Base-by-base conservation (phyloP, 2,797 vertebrate genomes). In the Mycteria americana region DNA sequence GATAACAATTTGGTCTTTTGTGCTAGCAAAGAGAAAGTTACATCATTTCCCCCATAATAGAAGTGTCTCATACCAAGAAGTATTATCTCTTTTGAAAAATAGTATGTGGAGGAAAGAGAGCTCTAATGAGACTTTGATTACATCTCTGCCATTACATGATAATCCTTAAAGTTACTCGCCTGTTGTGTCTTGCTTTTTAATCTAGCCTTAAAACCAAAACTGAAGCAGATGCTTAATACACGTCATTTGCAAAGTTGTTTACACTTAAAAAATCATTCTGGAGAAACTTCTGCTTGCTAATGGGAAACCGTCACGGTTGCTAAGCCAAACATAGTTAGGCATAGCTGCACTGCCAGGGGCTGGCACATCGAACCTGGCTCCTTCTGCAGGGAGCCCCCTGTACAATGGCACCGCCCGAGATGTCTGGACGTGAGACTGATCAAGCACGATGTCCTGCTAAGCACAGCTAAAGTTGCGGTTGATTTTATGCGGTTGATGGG, bases 1-100 rank as follows among this genome's bases (percentile, higher is more conserved):
- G 73, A 76, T 87, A 95, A 72, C 50, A 87, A 54, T 85, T 89
- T 59, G n/a, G 54, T 93, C 77, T 89, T 92, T 89, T 87, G 43
- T 82, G 19, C 77, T 79, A 76, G 60, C 18, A 62, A 62, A 88
- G 37, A 93, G 62, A 93, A 92, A 90, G 69, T 57, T 64, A 60
- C 57, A 21, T 83, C 27, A 86, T 75, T 92, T 88, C 16, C n/a
- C 50, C 57, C 31, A 8, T 41, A 92, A 95, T 0, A 94, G 65
- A 92, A 88, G 57, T 18, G 18, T 41, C n/a, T 89, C 51, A 69
- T 89, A 88, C 30, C 12, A 67, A 68, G 51, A 83, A 80, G 48
- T 74, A 70, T 16, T 0, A 45, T 65, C 51, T 84, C 65, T 81
- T 77, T 81, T 65, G 45, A 84, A 94, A 94, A 95, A 69, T 12